These are phyloP conservation scores for Eristalinus sepulchralis DNA, from an alignment of 2,888 invertebrate genomes.

Conservation along the genomic window DNA sequence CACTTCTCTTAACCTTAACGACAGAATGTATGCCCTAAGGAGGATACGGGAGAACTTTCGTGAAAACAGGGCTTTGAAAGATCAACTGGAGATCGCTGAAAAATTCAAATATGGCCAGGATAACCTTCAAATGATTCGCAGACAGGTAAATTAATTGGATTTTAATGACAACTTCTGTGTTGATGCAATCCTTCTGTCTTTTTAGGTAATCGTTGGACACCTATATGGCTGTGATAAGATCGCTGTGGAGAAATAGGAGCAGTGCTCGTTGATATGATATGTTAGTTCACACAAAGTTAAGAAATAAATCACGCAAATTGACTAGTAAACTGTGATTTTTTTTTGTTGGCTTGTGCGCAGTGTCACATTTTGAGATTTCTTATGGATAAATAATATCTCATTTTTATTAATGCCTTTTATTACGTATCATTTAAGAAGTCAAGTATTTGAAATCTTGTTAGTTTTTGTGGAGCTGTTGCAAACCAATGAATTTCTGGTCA, in stretches of 20 bases:
- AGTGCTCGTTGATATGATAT: background rate
- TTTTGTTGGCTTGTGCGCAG: background rate
- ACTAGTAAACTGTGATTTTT: background rate
- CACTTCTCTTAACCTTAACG: background rate
- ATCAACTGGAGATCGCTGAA: conserved; percentile 14
- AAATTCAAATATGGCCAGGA: conserved; percentile 47
- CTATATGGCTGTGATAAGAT: conserved; percentile 56
- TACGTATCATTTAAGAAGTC: no score
- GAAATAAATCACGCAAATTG: background rate
- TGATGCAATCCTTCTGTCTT: background rate
- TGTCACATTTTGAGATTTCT: background rate
- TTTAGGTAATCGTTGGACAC: conserved; percentile 60
- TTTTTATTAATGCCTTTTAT: no score
- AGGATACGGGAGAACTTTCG: conserved; percentile 42
- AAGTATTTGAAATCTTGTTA: no score
- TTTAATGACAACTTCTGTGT: background rate
- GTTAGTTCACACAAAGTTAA: background rate
- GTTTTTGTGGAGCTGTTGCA: no score
- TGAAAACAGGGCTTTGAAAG: conserved; percentile 22
- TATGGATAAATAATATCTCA: background rate
- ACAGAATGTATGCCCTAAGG: conserved; percentile 49
- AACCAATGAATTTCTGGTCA: no score
- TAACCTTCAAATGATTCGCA: conserved; percentile 40
- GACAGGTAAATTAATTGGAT: conserved; percentile 33
- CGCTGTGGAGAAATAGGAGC: conserved; percentile 44